A percentile compares a stretch with the other conserved stretches of the same genome.
Conservation (phyloP, 2,888 invertebrate species). For the Cyclophora albipunctata region DNA sequence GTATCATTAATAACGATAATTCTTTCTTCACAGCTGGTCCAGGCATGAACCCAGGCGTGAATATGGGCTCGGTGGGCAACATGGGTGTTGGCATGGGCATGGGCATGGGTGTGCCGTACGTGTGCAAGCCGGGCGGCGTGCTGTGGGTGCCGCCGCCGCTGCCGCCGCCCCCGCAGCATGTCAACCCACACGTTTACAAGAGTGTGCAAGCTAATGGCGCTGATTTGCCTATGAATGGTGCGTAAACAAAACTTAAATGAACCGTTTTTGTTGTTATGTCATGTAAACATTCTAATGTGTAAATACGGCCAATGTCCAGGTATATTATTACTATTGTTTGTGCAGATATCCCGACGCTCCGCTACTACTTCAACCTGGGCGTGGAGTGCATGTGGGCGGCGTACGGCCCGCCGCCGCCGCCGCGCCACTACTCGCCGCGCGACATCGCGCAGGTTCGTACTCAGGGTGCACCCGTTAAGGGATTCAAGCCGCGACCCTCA, state of each 20-base stretch:
- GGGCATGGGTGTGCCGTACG: constrained; percentile 46
- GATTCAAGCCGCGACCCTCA: no score
- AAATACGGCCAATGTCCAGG: no score
- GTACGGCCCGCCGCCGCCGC: constrained; percentile 49
- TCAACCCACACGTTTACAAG: constrained; percentile 50
- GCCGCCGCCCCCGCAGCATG: constrained; percentile 35
- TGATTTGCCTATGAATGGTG: constrained; percentile 76
- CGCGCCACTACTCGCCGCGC: constrained; percentile 14
- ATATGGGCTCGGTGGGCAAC: constrained; percentile 4
- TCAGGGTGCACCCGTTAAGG: background rate
- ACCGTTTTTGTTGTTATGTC: no score
- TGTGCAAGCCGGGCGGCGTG: constrained; percentile 23
- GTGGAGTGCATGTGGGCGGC: constrained; percentile 72
- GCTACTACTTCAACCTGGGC: constrained; percentile 81
- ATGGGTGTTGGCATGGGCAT: constrained; percentile 8
- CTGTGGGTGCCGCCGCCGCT: constrained; percentile 24
- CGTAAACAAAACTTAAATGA: constrained; percentile 6
- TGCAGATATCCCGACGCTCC: constrained; percentile 75
- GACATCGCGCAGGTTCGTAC: constrained; percentile 4
- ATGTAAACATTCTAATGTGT: no score
- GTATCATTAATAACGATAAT: no score
- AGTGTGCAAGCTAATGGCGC: constrained; percentile 69
- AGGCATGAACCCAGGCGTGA: background rate
- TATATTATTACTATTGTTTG: no score
- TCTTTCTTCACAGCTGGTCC: background rate